Conservation (phyloP, 2,888 invertebrate genomes). For the Eumacrocentrus americanus region DNA sequence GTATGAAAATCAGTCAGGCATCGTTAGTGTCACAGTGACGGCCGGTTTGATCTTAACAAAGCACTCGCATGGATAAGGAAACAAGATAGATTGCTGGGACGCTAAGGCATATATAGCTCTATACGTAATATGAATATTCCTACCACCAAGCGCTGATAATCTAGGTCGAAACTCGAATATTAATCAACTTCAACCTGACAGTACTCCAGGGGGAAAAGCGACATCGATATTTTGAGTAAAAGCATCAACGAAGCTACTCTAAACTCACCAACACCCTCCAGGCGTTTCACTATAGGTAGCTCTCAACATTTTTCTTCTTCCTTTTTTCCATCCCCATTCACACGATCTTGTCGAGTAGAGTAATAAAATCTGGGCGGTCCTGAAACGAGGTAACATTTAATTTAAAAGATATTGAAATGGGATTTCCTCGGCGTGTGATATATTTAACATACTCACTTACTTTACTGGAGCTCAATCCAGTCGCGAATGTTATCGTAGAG, state of each 20-base stretch:
- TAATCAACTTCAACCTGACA: constrained; percentile 35
- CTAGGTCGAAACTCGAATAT: constrained; percentile 34
- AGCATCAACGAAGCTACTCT: background rate
- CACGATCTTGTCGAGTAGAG: too few relatives aligned
- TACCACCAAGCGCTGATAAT: constrained; percentile 13
- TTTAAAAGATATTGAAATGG: background rate
- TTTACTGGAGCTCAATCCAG: background rate
- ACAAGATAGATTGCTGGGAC: background rate
- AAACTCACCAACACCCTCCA: background rate
- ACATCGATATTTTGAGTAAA: constrained; percentile 27
- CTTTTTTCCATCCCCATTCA: background rate
- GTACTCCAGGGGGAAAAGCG: constrained; percentile 30
- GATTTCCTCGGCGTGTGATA: too few relatives aligned
- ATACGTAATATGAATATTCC: constrained; percentile 21
- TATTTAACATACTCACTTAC: background rate
- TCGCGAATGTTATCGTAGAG: background rate
- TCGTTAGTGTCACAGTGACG: constrained; percentile 9
- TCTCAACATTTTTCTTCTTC: background rate
- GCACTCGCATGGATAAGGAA: background rate
- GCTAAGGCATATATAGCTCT: constrained; percentile 1
- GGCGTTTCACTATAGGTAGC: too few relatives aligned
- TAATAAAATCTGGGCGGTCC: too few relatives aligned
- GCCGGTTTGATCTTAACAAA: constrained; percentile 13
- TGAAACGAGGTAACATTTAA: too few relatives aligned
- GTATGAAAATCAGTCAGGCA: background rate